A percentile compares a stretch with the other conserved stretches of the same genome.
Conservation (phyloP, 2,888 invertebrate species). For the Meteorus colon region DNA sequence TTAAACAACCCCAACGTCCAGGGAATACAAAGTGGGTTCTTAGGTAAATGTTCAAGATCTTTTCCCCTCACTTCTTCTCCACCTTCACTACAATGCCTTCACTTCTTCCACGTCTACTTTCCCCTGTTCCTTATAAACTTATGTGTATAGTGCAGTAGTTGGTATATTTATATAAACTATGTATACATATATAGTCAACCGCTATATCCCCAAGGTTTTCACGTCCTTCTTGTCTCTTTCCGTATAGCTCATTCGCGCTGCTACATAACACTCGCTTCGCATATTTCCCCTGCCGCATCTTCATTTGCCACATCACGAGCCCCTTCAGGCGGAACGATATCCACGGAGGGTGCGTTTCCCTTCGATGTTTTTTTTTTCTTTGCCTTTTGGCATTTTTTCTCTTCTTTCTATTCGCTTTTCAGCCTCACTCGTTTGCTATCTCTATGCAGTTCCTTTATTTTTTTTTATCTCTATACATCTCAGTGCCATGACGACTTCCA, state of each 20-base stretch:
- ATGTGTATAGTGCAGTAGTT: not conserved
- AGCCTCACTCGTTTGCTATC: not conserved
- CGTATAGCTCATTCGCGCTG: slow-evolving; percentile 49
- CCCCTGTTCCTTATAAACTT: not conserved
- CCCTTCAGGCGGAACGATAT: slow-evolving; percentile 20
- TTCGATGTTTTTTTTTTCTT: not conserved
- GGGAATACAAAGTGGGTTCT: slow-evolving; percentile 70
- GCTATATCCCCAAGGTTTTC: slow-evolving; percentile 28
- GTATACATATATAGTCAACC: slow-evolving; percentile 18
- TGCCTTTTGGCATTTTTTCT: slow-evolving; percentile 28
- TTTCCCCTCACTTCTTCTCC: slow-evolving; percentile 46
- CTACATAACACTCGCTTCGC: slow-evolving; percentile 51
- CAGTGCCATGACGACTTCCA: slow-evolving; percentile 7
- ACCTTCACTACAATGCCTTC: slow-evolving; percentile 32
- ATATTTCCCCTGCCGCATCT: slow-evolving; percentile 57
- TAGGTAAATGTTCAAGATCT: slow-evolving; percentile 63
- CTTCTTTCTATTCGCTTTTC: slow-evolving; percentile 19
- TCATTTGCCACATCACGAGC: slow-evolving; percentile 46
- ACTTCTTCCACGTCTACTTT: slow-evolving; percentile 21
- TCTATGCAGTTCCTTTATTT: not conserved
- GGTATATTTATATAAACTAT: slow-evolving; percentile 4
- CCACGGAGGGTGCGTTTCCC: slow-evolving; percentile 12
- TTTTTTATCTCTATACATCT: slow-evolving; percentile 4
- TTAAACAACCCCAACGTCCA: slow-evolving; percentile 62
- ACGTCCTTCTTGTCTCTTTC: slow-evolving; percentile 24